Evolutionary conservation across 2,888 invertebrate genomes (phyloP).

Genomic region (Pterostichus madidus): DNA sequence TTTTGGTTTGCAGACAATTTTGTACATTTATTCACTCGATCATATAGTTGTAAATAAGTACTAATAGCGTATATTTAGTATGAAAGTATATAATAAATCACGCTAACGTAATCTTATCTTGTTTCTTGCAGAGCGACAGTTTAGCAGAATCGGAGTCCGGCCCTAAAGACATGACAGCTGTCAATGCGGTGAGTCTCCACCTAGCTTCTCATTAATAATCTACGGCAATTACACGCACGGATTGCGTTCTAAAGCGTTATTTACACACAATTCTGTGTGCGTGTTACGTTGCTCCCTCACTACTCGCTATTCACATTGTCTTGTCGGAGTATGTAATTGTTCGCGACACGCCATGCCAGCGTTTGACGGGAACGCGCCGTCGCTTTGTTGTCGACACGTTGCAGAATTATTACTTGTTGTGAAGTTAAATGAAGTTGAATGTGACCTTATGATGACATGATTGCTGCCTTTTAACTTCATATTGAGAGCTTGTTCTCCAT

Average conservation of each 20-base stretch:
- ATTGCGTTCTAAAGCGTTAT: slow-evolving; percentile 43
- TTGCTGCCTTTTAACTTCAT: too few species aligned
- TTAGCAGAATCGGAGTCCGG: slow-evolving; percentile 76
- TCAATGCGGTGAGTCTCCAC: slow-evolving; percentile 81
- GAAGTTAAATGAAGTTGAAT: too few species aligned
- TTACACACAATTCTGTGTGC: slow-evolving; percentile 28
- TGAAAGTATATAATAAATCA: slow-evolving; percentile 34
- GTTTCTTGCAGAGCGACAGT: slow-evolving; percentile 76
- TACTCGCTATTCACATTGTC: slow-evolving; percentile 5
- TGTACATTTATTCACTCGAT: too few species aligned
- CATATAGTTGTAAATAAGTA: too few species aligned
- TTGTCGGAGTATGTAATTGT: slow-evolving; percentile 3
- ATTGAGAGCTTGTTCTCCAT: too few species aligned
- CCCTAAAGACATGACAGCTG: slow-evolving; percentile 81
- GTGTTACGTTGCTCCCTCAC: slow-evolving; percentile 1
- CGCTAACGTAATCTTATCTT: slow-evolving; percentile 67
- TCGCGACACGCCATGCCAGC: not conserved
- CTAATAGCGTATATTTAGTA: too few species aligned
- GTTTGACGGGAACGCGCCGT: not conserved
- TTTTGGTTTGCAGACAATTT: too few species aligned
- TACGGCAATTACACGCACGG: slow-evolving; percentile 54
- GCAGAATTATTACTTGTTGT: too few species aligned
- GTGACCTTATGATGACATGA: too few species aligned
- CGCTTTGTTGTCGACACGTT: too few species aligned
- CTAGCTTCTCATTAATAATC: slow-evolving; percentile 70